Evolutionary conservation across 2,113 vertebrate species (phyloP), one percentile per base, ranked within the genome.

Genomic region (Equus przewalskii): DNA sequence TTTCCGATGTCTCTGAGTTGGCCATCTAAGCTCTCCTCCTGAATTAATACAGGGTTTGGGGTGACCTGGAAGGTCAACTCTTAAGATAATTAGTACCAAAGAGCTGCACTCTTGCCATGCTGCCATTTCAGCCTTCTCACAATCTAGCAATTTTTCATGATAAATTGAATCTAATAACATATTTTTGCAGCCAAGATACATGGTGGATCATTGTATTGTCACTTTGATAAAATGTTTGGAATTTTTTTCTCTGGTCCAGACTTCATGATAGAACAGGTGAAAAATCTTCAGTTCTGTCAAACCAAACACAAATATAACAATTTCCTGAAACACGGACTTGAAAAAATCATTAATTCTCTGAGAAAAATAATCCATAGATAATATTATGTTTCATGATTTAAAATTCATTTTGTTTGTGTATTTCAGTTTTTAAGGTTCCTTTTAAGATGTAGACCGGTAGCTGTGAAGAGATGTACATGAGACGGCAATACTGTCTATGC

Each of bases 121-220:
- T 98, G 97, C 97, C 95, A 97, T 98, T 97, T 98, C 97, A 98
- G 97, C 51, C 95, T 97, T 97, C 95, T 96, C 91, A 98, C 97
- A 98, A 97, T 98, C 97, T 92, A 98, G 96, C 97, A 98, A 98
- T 98, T 98, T 98, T 98, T 98, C 98, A 98, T 97, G 97, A 98
- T 97, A 98, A 98, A 98, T 98, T 98, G 98, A 98, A 98, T 98
- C 94, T 98, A 98, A 98, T 98, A 98, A 98, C 97, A 98, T 98
- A 98, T 97, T 98, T 98, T 97, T 98, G 94, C 92, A 93, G 97
- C 88, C 94, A 97, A 97, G 96, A 97, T 96, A 96, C 96, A 98
- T 97, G 95, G 97, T 97, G 95, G 96, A 98, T 98, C 97, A 98
- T 98, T 98, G 98, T 98, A 97, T 98, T 98, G 98, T 98, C 98